Percentiles rank a stretch among this genome's conserved stretches.
These are phyloP conservation scores for Pseudorhiza aurosa DNA, from an alignment of 30 jellyfish, hydroid and myxozoan species.

Conservation along the genomic window DNA sequence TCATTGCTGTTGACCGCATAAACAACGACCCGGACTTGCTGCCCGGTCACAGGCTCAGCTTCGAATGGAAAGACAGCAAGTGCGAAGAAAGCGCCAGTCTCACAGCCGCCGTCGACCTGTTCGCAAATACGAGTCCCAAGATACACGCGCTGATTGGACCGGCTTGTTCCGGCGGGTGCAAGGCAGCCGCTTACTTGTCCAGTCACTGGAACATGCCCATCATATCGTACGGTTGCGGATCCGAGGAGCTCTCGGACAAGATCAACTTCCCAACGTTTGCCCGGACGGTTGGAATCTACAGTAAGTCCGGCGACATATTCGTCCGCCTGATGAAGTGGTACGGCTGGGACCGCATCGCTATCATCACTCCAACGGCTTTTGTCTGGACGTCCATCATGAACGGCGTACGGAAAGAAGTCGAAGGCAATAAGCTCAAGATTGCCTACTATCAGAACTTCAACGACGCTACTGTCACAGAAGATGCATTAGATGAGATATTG, in stretches of 20 bases:
- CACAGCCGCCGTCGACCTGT: constrained; percentile 66
- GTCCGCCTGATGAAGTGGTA: constrained; percentile 73
- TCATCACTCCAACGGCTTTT: constrained; percentile 72
- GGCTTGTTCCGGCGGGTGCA: constrained; percentile 91
- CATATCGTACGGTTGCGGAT: constrained; percentile 88
- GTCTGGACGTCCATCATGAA: constrained; percentile 70
- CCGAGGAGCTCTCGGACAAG: constrained; percentile 55
- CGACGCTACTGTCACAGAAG: constrained; percentile 47
- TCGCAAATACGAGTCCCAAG: constrained; percentile 9
- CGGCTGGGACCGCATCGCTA: constrained; percentile 82
- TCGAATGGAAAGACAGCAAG: constrained; percentile 79
- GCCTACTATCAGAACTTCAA: constrained; percentile 53
- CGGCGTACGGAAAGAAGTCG: constrained; percentile 52
- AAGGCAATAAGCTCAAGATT: constrained; percentile 13
- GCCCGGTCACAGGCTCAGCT: constrained; percentile 65
- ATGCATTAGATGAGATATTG: neutral
- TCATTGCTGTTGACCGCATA: constrained; percentile 71
- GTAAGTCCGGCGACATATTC: constrained; percentile 74
- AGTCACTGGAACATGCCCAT: constrained; percentile 83
- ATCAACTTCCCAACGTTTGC: constrained; percentile 72
- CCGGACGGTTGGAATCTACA: constrained; percentile 88
- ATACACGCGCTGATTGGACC: constrained; percentile 90
- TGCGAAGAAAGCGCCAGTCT: constrained; percentile 79
- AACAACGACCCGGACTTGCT: constrained; percentile 72
- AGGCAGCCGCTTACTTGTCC: constrained; percentile 71